These are phyloP conservation scores for Ormyrus pomaceus DNA, from an alignment of 2,888 invertebrate species.

Conservation along the genomic window DNA sequence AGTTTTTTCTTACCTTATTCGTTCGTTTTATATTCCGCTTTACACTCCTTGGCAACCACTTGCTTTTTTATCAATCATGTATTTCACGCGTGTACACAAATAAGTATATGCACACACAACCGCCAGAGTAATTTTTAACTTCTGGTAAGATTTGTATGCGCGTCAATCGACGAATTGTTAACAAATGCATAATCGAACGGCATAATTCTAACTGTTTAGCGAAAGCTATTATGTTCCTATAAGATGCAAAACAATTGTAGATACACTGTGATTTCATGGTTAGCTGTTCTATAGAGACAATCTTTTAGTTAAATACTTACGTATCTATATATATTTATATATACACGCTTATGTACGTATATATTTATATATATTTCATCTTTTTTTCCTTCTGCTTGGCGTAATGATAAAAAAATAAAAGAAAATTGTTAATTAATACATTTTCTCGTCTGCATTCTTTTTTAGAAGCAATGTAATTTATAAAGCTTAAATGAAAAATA, in stretches of 20 bases:
- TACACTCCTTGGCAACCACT: constrained; percentile 32
- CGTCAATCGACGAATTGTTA: constrained; percentile 45
- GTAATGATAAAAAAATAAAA: neutral
- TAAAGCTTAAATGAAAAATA: too few species aligned
- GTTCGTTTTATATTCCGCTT: constrained; percentile 15
- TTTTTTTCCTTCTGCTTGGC: constrained; percentile 19
- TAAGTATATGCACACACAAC: neutral
- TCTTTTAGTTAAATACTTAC: neutral
- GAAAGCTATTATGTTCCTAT: constrained; percentile 56
- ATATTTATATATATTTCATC: neutral
- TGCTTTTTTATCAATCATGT: constrained; percentile 40
- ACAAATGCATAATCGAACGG: constrained; percentile 55
- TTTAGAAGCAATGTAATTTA: too few species aligned
- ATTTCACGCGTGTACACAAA: constrained; percentile 3
- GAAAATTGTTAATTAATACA: neutral
- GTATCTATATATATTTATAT: too few species aligned
- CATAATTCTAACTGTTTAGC: constrained; percentile 51
- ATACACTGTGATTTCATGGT: constrained; percentile 43
- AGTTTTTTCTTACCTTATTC: constrained; percentile 23
- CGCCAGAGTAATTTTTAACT: constrained; percentile 23
- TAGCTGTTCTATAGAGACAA: constrained; percentile 24
- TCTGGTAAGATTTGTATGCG: constrained; percentile 29
- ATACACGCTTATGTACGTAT: too few species aligned
- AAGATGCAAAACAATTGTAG: constrained; percentile 52
- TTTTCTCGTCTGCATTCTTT: neutral